Evolutionary conservation across 1,140 invertebrate species (phyloP), one percentile per base, ranked within the genome.

Genomic region (Steinernema feltiae): DNA sequence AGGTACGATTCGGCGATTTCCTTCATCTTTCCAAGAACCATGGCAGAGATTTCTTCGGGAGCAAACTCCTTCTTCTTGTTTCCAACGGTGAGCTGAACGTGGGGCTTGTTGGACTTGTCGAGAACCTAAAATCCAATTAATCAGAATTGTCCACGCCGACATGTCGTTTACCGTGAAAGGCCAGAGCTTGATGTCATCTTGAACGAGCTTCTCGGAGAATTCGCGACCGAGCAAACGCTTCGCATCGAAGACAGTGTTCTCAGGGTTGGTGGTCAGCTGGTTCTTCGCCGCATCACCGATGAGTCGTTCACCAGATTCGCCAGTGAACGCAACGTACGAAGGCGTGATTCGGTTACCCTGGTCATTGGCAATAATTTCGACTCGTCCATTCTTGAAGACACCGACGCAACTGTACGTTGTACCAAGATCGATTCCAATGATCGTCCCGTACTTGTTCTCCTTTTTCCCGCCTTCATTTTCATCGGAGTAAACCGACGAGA

Each of bases 361-460:
- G 81, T 95, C 93, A 82, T 95, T 95, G 48, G 93, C 92, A 70
- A 95, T 94, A 80, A 95, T 94, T 85, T 94, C 93, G 3, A 94
- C 93, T 84, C 93, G 92, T 32, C 93, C 92, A 84, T 94, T 88
- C 81, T 89, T 88, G 83, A 88, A 89, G 3, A 89, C 87, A 35
- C 87, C 89, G 48, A 89, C 88, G 81, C 84, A 98, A 79, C 96
- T 98, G 87, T 99, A 99, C 70, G 96, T 99, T 76, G 96, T 99
- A 87, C 96, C 96, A 85, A 99, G 90, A 91, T 99, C 96, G 88
- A 98, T 99, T 88, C 95, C 95, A 53, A 85, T 85, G 69, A 85
- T 85, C 1, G 84, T 85, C 76, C 85, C 84, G 75, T 85, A 85
- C 70, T 85, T 85, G 30, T 85, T 84, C 21, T 86, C 84, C 70